These are phyloP conservation scores for Conger conger DNA, from an alignment of 2,113 vertebrate genomes.

Conservation along the genomic window DNA sequence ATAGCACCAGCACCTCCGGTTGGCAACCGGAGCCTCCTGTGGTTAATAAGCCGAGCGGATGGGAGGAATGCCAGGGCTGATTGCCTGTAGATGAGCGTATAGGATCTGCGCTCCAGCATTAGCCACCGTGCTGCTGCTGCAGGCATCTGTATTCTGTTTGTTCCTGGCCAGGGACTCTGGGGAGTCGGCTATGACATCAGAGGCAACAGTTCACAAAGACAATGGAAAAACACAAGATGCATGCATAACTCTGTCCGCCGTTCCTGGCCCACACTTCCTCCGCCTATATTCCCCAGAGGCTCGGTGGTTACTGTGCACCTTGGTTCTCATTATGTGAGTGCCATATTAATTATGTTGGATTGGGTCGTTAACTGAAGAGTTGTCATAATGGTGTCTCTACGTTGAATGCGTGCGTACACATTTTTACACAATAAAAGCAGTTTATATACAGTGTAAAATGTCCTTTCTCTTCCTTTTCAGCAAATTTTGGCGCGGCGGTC, in stretches of 20 bases:
- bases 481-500: not conserved
- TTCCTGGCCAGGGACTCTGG: too few relatives aligned
- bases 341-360: not conserved
- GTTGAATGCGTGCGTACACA: not conserved
- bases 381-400: not conserved
- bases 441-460: not conserved
- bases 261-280: not conserved
- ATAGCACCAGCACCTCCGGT: too few relatives aligned
- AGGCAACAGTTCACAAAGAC: not conserved
- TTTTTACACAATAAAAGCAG: not conserved
- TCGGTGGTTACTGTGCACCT: not conserved
- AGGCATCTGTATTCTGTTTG: too few relatives aligned
- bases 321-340: not conserved
- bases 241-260: not conserved
- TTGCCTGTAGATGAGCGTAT: too few relatives aligned
- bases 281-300: not conserved
- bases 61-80: too few relatives aligned
- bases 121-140: too few relatives aligned
- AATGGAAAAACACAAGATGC: not conserved
- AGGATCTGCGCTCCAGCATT: too few relatives aligned
- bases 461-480: not conserved
- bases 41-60: too few relatives aligned
- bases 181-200: too few relatives aligned
- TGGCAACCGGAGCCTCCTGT: too few relatives aligned
- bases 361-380: not conserved